Evolutionary conservation across 2,888 invertebrate genomes (phyloP), one percentile per base, ranked within the genome.

Genomic region (Lepetodrilus schrolli): DNA sequence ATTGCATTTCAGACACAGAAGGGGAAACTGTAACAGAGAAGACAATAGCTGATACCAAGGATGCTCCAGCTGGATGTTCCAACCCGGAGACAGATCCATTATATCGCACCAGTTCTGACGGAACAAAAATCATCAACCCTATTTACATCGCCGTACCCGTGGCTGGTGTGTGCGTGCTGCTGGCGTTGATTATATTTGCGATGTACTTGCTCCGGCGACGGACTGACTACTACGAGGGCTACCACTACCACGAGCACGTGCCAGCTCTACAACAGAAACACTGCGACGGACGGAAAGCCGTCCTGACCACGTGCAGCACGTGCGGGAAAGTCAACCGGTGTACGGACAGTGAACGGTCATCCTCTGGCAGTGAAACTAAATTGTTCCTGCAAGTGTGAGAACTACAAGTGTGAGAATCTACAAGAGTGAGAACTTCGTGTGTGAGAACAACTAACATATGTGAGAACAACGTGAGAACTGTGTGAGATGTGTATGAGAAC

Each of bases 71-170:
- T 38, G 43, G 74, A 20, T 72, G 72, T 66, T 20, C 43, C 4
- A 65, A 65, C 36, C 17, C 65, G n/a, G 68, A 73, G 38, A 30
- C 49, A 5, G 37, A 50, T 68, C 68, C 68, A 1, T 21, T 47
- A 23, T 68, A 43, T 68, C 17, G 68, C 36, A 38, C 50, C 20
- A 51, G 50, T 20, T 20, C 51, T 8, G 66, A 49, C 8, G 65
- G 37, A 10, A 69, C 80, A 13, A 82, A 79, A 68, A 82, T 85
- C 51, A 83, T 89, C 65, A 90, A 90, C 82, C 90, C 90, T 2
- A 86, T 90, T 26, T 90, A 89, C 78, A 88, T 90, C 38, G 89
- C 88, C 0, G 89, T 90, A 4, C 88, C 90, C 1, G 86, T 90
- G 10, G 89, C 89, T 0, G 90, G 90, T 1, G 86, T 89, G 2